Evolutionary conservation across 1,140 invertebrate genomes (phyloP), one percentile per base, ranked within the genome.

Genomic region (Zaprionus capensis): DNA sequence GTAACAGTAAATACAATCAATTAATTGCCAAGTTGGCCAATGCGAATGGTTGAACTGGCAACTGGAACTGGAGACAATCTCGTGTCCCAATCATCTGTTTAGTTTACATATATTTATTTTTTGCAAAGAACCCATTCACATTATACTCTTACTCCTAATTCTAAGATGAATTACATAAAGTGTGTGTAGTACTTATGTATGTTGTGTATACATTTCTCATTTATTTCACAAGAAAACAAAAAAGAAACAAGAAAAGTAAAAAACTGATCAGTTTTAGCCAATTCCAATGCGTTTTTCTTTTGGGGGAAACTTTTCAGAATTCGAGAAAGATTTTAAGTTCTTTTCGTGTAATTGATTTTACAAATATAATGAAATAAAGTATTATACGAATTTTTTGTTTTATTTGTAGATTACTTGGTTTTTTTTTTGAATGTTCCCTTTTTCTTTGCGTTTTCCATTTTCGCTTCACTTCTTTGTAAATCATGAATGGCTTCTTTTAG

Each of bases 181-280:
- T 78, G 78, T 87, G 85, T 87, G 84, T 90, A 90, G 84, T 87
- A 87, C 73, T 76, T 76, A 88, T 87, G 77, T 85, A 88, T 87
- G 77, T 85, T 84, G 81, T 84, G 82, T 84, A 85, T 85, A 83
- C 73, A 84, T 83, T 83, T 83, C 81, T 84, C 61, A 83, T 77
- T 86, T 86, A 51, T 82, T 51, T 75, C 70, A 66, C 56, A 55
- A 46, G 71, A 53, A 44, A 53, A 62, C 38, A 5, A 26, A 46
- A 24, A 7, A 9, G 17, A 44, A 53, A 62, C 38, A 5, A 26
- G 36, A 24, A 7, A 9, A 44, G n/a, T 7, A 9, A 49, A 9
- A 22, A 62, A 71, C 56, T 24, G 46, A 51, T 51, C 46, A 51
- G 46, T 51, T 51, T 51, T 51, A 51, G 46, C 46, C 46, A 24